Evolutionary conservation across 64 coral and sea anemone species (phyloP), one percentile per base, ranked within the genome.

Genomic region (Hydrozoanthus tunicans): DNA sequence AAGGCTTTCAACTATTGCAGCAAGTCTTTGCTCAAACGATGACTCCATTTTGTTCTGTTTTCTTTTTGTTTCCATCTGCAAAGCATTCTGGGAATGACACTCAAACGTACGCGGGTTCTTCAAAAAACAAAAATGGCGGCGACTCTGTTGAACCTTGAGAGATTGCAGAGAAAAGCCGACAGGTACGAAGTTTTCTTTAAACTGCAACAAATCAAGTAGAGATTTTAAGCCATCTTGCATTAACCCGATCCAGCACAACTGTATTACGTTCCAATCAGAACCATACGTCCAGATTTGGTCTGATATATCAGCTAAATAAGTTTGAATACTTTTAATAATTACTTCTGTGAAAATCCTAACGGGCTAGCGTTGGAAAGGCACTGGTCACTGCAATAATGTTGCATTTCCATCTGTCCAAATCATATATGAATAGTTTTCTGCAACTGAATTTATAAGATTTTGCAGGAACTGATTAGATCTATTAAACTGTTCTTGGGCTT

Each of bases 121-220:
- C 13, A 12, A 88, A 43, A 74, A 86, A 74, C 55, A 72, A 88
- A 88, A 69, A 88, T 88, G 84, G 69, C 84, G 68, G 84, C 67
- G 23, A 59, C 69, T 59, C 59, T 88, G 20, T 74, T 88, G 56
- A 69, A 88, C 23, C 84, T 88, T 25, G 84, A 88, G 20, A 88
- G 84, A 25, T 53, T 88, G 68, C 84, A 88, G 84, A 74, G 51
- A 75, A 88, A 88, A 88, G 84, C 84, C 74, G 84, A 88, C 56
- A 88, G 84, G 84, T 88, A 59, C 32, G 27, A 51, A 7, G 72
- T 76, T 52, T 51, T 5, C 12, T 11, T 15, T 13, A 66, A 15
- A 15, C 64, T 66, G 43, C 14, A 76, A 10, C 25, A 51, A 5
- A 11, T 43, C 53, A 13, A 9, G 9, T 15, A 11, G 10, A 15